Evolutionary conservation across 2,888 invertebrate species (phyloP).

Genomic region (Leucoma salicis): DNA sequence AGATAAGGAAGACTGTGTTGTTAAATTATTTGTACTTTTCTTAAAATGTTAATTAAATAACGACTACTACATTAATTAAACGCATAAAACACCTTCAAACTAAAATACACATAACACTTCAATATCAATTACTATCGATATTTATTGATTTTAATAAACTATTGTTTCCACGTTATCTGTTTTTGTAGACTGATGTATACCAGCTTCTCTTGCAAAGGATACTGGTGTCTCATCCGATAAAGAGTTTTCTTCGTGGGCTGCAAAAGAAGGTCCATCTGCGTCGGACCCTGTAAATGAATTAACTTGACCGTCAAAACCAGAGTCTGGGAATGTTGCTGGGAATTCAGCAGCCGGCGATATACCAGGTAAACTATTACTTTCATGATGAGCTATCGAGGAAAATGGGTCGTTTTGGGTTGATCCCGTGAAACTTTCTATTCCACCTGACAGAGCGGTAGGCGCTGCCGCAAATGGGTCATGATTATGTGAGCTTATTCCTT

Average conservation of each 20-base stretch:
- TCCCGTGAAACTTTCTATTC: constrained; percentile 47
- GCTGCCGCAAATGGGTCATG: constrained; percentile 49
- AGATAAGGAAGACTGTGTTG: background rate
- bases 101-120: background rate
- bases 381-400: constrained; percentile 41
- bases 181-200: constrained; percentile 61
- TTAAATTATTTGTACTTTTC: background rate
- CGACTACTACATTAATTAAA: background rate
- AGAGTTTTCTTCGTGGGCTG: constrained; percentile 40
- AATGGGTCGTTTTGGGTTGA: constrained; percentile 44
- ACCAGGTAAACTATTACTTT: constrained; percentile 35
- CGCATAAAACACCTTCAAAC: no score
- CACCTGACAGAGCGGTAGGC: constrained; percentile 45
- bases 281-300: constrained; percentile 49
- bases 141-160: constrained; percentile 45
- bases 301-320: constrained; percentile 47
- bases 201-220: constrained; percentile 62
- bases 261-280: constrained; percentile 38
- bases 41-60: background rate
- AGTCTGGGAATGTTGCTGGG: constrained; percentile 40
- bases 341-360: constrained; percentile 46
- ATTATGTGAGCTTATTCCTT: constrained; percentile 48
- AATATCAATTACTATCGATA: background rate
- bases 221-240: constrained; percentile 52
- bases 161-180: constrained; percentile 63